These are phyloP conservation scores for Myotis brandtii DNA, from an alignment of 2,113 vertebrate species.

Conservation along the genomic window DNA sequence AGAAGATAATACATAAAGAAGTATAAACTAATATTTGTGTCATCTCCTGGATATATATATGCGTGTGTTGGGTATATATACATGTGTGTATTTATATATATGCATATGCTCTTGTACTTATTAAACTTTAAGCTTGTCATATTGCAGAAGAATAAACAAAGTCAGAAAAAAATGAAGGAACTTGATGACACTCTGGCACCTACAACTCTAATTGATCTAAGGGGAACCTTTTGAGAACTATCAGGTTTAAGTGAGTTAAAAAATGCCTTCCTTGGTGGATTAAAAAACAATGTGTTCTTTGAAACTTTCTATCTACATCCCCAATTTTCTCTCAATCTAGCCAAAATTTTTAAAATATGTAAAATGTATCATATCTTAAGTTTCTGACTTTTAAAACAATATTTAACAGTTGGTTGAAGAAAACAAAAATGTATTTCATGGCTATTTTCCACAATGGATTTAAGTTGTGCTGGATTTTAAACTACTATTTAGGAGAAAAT, in stretches of 20 bases:
- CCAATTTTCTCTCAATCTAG: neutral
- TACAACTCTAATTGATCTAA: neutral
- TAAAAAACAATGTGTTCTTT: neutral
- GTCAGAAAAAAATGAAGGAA: neutral
- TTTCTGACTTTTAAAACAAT: neutral
- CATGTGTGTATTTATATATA: neutral
- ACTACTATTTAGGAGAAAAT: neutral
- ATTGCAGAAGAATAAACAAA: neutral
- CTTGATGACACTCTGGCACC: neutral
- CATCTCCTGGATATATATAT: neutral
- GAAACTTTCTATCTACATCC: neutral
- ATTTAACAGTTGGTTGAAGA: neutral
- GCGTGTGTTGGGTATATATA: neutral
- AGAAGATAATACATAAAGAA: neutral
- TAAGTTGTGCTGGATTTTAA: slow-evolving; percentile 1
- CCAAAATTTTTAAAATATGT: neutral
- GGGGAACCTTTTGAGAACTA: neutral
- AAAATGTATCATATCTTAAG: neutral
- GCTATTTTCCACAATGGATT: neutral
- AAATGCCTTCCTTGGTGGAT: neutral
- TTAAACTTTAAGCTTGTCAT: neutral
- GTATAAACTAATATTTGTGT: neutral
- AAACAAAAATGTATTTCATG: neutral
- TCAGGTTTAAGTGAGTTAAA: neutral
- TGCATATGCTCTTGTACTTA: neutral